phyloP scores from a whole-genome alignment of 2,888 invertebrate genomes.

The Drosophila picticornis region DNA sequence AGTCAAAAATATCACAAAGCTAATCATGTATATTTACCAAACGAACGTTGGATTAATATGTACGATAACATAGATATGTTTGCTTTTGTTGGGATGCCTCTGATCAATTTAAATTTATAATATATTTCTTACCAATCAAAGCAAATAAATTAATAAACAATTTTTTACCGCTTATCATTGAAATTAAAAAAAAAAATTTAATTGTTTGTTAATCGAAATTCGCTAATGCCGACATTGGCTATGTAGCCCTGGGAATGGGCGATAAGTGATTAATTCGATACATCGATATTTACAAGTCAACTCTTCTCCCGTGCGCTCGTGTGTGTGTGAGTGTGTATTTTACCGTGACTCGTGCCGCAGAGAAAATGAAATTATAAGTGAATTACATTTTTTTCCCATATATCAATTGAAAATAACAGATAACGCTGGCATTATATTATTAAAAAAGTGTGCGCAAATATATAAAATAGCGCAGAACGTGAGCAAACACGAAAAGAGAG shows the following conservation, averaged over 20 bases:
- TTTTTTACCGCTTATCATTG: not conserved
- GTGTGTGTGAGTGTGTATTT: slow-evolving; percentile 37
- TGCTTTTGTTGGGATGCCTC: not conserved
- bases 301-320: slow-evolving; percentile 16
- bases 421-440: slow-evolving; percentile 3
- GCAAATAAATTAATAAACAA: not conserved
- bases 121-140: not conserved
- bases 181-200: accelerated
- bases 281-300: slow-evolving; percentile 39
- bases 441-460: slow-evolving; percentile 7
- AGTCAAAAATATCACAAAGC: not conserved
- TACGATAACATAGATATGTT: not conserved
- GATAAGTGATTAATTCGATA: slow-evolving; percentile 11
- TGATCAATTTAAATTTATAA: not conserved
- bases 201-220: not conserved
- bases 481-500: slow-evolving; percentile 26
- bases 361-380: slow-evolving; percentile 44
- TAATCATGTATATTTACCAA: not conserved
- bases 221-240: not conserved
- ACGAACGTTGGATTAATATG: not conserved
- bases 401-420: slow-evolving; percentile 4
- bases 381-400: slow-evolving; percentile 22
- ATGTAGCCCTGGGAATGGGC: slow-evolving; percentile 5
- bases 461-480: slow-evolving; percentile 6
- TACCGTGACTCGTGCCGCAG: slow-evolving; percentile 62